Evolutionary conservation across 2,797 vertebrate genomes (phyloP).

Genomic region (Pseudomugil tenellus): DNA sequence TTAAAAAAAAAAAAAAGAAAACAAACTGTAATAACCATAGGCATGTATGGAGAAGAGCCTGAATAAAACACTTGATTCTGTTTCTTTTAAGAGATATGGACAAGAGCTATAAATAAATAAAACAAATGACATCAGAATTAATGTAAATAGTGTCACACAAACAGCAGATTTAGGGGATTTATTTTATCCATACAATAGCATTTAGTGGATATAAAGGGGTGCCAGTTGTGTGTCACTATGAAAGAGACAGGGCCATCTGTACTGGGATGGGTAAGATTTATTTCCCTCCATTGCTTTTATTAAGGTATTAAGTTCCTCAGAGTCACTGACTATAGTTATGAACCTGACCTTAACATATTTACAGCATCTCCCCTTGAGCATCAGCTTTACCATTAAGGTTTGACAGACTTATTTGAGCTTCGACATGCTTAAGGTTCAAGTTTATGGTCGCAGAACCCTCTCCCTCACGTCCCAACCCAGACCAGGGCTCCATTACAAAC

Average conservation of each 20-base stretch:
- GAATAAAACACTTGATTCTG: no score
- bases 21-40: no score
- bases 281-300: slow-evolving; percentile 22
- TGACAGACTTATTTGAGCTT: neutral
- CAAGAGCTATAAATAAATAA: neutral
- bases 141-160: neutral
- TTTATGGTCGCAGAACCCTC: neutral
- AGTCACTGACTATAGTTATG: neutral
- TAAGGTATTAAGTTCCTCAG: neutral
- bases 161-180: neutral
- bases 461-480: neutral
- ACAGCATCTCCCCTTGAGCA: neutral
- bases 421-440: neutral
- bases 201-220: neutral
- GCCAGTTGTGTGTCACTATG: neutral
- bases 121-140: neutral
- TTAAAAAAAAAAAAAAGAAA: no score
- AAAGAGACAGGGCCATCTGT: slow-evolving; percentile 6
- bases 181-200: neutral
- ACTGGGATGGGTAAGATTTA: slow-evolving; percentile 5
- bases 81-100: no score
- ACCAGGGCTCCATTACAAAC: neutral
- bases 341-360: slow-evolving; percentile 31
- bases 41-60: no score
- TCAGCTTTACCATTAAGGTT: slow-evolving; percentile 1